These are phyloP conservation scores for Hylaeus anthracinus DNA, from an alignment of 1,140 invertebrate genomes.

Conservation along the genomic window DNA sequence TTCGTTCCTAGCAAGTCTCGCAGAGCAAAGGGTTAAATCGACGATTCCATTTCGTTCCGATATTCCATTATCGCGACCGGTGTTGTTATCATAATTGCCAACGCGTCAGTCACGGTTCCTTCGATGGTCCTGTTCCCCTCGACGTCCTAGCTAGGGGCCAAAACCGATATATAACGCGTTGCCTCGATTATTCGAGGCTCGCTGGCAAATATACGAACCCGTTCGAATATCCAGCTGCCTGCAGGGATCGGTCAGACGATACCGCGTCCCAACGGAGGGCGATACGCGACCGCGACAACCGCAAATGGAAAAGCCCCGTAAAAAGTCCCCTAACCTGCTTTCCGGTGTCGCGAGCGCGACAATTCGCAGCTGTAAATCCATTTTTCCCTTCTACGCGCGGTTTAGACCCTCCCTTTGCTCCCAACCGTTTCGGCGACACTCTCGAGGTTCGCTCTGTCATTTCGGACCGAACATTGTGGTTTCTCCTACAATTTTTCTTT, in stretches of 20 bases:
- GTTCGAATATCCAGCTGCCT: slow-evolving; percentile 41
- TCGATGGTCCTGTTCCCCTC: not conserved
- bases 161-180: not conserved
- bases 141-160: not conserved
- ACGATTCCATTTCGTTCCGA: too few species aligned
- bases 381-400: slow-evolving; percentile 14
- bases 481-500: too few species aligned
- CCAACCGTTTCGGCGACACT: too few species aligned
- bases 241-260: slow-evolving; percentile 9
- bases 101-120: not conserved
- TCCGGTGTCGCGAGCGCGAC: slow-evolving; percentile 2
- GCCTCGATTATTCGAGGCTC: not conserved
- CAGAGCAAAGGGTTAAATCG: too few species aligned
- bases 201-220: slow-evolving; percentile 34
- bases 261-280: slow-evolving; percentile 22
- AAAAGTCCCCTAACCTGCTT: slow-evolving; percentile 39
- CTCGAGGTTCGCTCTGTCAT: too few species aligned
- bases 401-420: too few species aligned
- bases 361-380: slow-evolving; percentile 17
- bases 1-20: too few species aligned
- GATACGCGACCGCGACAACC: slow-evolving; percentile 46
- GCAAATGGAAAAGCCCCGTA: slow-evolving; percentile 57
- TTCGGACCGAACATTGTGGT: too few species aligned
- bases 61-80: too few species aligned
- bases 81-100: not conserved